These are phyloP conservation scores for Pachyrhynchus sulphureomaculatus DNA, from an alignment of 1,140 invertebrate species.

Conservation along the genomic window DNA sequence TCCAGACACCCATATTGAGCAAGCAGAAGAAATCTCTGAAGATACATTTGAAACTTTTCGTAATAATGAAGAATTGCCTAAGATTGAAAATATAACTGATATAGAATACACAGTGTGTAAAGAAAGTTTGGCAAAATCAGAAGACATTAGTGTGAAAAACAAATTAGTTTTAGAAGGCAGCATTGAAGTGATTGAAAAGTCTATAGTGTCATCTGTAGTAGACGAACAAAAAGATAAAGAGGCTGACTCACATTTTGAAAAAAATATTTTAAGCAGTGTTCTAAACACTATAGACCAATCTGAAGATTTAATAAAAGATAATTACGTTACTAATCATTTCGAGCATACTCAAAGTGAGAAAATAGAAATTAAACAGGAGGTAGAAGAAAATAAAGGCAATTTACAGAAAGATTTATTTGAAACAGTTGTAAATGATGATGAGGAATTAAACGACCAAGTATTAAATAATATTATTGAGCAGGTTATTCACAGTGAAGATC, in stretches of 20 bases:
- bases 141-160: not conserved
- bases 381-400: no score
- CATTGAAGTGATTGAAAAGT: not conserved
- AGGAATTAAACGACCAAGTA: not conserved
- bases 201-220: not conserved
- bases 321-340: not conserved
- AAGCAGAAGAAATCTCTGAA: not conserved
- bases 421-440: not conserved
- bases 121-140: no score
- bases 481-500: not conserved
- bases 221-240: not conserved
- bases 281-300: not conserved
- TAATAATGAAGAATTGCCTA: not conserved
- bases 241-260: not conserved
- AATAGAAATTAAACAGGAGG: no score
- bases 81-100: not conserved
- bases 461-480: not conserved
- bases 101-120: not conserved
- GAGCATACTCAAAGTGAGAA: no score
- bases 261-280: conserved; percentile 1
- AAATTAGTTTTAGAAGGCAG: not conserved
- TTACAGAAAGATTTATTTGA: no score
- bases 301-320: no score
- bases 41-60: not conserved
- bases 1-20: not conserved